Evolutionary conservation across 1,140 invertebrate genomes (phyloP), one percentile per base, ranked within the genome.

Genomic region (Conus ventricosus): DNA sequence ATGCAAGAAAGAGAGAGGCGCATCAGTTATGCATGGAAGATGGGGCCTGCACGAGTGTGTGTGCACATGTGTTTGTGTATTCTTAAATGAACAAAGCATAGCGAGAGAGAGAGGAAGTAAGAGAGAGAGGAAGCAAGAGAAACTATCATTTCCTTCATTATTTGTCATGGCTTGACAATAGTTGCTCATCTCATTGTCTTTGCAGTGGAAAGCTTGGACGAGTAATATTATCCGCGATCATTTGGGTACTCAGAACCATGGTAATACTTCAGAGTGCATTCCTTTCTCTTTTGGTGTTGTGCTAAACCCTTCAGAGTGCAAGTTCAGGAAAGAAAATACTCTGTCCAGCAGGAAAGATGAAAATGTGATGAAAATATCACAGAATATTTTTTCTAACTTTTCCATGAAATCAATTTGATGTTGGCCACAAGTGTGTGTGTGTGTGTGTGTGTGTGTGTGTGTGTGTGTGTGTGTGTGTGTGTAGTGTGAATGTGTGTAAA

Each of bases 141-240:
- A 20, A 20, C 20, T 20, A 23, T 71, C 20, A 11, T 20, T 71
- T 71, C 6, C 6, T 20, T 20, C 20, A 71, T 20, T n/a, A 20
- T 20, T 71, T 71, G 51, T 54, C 82, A 63, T 84, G 54, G n/a
- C n/a, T 67, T 84, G 7, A 39, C 55, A 25, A 71, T 71, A 20
- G 23, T 23, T 20, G 6, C 67, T 71, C 67, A 54, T 84, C 82
- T 17, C 82, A 23, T 75, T 78, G 78, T 87, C n/a, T n/a, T 87
- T 87, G 71, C 75, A 87, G 85, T 78, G 39, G 85, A 78, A 57
- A 87, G 75, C 85, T 27, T 78, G 71, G 85, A 87, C 71, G 85
- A 87, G 85, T n/a, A 87, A 51, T 25, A 86, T 75, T 54, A 87
- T 87, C 17, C 54, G 85, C 71, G 85, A 87, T 87, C 76, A 87